Conservation (phyloP, 53 echinoderm and acorn worm genomes). For the Paracentrotus lividus region DNA sequence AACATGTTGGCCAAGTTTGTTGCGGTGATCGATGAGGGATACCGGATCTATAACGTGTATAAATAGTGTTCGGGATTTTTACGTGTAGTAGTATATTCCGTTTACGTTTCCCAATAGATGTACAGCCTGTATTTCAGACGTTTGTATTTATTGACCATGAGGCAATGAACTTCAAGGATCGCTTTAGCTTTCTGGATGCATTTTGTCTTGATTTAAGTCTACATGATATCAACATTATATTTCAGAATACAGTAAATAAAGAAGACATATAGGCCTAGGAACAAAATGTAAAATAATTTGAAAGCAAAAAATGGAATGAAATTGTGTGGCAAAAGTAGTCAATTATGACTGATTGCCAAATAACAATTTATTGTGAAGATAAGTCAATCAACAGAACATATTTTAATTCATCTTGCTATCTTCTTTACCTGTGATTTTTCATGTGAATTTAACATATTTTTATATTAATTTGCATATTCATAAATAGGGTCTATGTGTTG, state of each 20-base stretch:
- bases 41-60: constrained; percentile 7
- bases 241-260: neutral
- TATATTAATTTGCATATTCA: too few relatives aligned
- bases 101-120: neutral
- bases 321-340: too few relatives aligned
- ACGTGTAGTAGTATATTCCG: neutral
- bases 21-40: neutral
- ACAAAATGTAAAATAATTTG: too few relatives aligned
- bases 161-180: neutral
- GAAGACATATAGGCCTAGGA: neutral
- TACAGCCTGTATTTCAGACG: neutral
- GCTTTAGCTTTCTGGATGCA: neutral
- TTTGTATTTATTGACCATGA: neutral
- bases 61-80: neutral
- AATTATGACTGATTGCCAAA: too few relatives aligned
- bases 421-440: too few relatives aligned
- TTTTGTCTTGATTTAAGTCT: neutral
- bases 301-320: too few relatives aligned
- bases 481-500: too few relatives aligned
- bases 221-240: neutral
- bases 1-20: constrained; percentile 1
- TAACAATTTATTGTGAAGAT: too few relatives aligned
- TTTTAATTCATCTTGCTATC: too few relatives aligned
- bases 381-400: too few relatives aligned
- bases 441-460: too few relatives aligned